phyloP scores from a whole-genome alignment of 2,888 invertebrate species.

The Tromatobia lineatoria region DNA sequence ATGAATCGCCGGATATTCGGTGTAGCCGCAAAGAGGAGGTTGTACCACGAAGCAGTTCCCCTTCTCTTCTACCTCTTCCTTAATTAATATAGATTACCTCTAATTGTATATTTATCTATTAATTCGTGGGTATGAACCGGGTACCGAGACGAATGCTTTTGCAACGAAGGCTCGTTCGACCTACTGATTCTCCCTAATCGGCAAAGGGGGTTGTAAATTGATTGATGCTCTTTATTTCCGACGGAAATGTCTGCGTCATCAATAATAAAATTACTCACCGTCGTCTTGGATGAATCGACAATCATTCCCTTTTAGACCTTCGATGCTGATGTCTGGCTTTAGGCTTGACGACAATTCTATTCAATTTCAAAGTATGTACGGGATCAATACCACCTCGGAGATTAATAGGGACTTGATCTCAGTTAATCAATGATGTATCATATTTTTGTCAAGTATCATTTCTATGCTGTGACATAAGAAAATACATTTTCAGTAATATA shows the following conservation, averaged over 20 bases:
- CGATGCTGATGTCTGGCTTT: background rate
- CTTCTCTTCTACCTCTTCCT: constrained; percentile 72
- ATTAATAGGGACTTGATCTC: no score
- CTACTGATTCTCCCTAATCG: constrained; percentile 82
- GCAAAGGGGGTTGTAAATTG: constrained; percentile 83
- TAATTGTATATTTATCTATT: constrained; percentile 85
- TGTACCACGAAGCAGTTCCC: constrained; percentile 75
- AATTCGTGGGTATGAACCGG: constrained; percentile 81
- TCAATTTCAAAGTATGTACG: background rate
- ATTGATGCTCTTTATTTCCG: constrained; percentile 77
- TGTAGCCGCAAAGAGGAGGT: constrained; percentile 81
- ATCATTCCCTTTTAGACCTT: constrained; percentile 13
- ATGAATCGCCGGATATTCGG: constrained; percentile 85
- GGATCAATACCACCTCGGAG: no score
- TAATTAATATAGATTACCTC: constrained; percentile 85
- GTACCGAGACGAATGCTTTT: constrained; percentile 67
- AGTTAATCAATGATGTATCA: no score
- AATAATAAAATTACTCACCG: constrained; percentile 60
- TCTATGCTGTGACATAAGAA: background rate
- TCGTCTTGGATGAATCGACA: constrained; percentile 44
- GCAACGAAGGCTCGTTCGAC: constrained; percentile 70
- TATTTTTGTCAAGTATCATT: no score
- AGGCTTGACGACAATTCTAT: background rate
- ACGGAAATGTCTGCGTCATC: constrained; percentile 53
- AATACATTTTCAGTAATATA: background rate